A percentile compares a stretch with the other conserved stretches of the same genome.
Conservation (phyloP, 2,888 invertebrate genomes). For the Euspilapteryx auroguttella region DNA sequence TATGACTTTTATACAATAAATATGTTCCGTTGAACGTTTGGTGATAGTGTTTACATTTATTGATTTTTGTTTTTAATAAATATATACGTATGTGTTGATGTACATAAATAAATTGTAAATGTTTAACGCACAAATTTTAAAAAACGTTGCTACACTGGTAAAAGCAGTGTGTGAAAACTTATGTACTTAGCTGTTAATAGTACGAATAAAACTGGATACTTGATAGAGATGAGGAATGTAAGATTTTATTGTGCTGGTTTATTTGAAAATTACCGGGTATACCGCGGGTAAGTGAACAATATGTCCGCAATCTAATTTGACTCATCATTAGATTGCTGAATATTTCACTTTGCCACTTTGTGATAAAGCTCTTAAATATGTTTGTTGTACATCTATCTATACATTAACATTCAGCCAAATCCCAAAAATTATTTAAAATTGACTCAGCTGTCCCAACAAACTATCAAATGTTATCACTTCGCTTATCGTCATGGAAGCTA, state of each 20-base stretch:
- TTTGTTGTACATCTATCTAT: no score
- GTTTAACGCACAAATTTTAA: constrained; percentile 60
- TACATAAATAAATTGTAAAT: constrained; percentile 60
- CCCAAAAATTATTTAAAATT: no score
- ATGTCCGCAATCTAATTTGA: no score
- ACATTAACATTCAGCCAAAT: no score
- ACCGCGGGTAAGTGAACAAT: no score
- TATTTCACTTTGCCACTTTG: no score
- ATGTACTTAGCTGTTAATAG: constrained; percentile 51
- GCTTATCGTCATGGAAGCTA: no score
- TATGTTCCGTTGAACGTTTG: constrained; percentile 39
- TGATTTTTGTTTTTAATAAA: constrained; percentile 32
- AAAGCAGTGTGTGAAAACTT: constrained; percentile 36
- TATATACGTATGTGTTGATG: constrained; percentile 57
- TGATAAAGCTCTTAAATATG: no score
- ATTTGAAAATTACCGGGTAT: no score
- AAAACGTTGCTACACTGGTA: constrained; percentile 34
- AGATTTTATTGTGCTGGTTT: constrained; percentile 27
- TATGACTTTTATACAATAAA: constrained; percentile 15
- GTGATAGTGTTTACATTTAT: constrained; percentile 36
- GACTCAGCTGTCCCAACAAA: no score
- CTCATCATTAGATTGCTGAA: no score
- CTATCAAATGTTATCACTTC: no score
- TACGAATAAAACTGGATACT: constrained; percentile 30
- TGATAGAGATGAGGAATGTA: constrained; percentile 34